phyloP scores from a whole-genome alignment of 2,888 invertebrate species.

The Apotomis turbidana region DNA sequence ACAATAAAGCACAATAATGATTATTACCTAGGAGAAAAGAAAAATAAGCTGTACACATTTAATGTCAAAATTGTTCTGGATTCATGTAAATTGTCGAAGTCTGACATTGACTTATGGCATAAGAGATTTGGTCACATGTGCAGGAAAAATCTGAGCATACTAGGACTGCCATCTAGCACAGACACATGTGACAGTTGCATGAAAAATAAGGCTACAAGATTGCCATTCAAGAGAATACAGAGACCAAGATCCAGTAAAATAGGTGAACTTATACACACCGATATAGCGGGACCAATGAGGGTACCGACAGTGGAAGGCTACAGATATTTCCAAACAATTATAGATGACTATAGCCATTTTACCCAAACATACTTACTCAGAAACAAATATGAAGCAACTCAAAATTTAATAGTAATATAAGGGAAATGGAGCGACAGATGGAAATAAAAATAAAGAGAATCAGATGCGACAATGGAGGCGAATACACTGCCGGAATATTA shows the following conservation, averaged over 20 bases:
- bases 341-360: slow-evolving; percentile 43
- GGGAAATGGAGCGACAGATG: slow-evolving; percentile 38
- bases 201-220: slow-evolving; percentile 24
- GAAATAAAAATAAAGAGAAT: slow-evolving; percentile 1
- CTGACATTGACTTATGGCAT: slow-evolving; percentile 21
- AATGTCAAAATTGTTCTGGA: background rate
- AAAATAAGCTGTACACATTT: background rate
- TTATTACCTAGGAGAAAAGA: background rate
- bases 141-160: slow-evolving; percentile 1
- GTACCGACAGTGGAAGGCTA: slow-evolving; percentile 37
- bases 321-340: slow-evolving; percentile 39
- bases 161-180: slow-evolving; percentile 20
- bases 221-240: background rate
- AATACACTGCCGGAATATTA: background rate
- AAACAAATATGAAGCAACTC: slow-evolving; percentile 43
- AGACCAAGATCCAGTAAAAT: background rate
- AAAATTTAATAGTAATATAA: slow-evolving; percentile 41
- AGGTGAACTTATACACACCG: slow-evolving; percentile 41
- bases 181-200: slow-evolving; percentile 26
- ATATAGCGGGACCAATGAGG: slow-evolving; percentile 37
- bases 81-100: background rate
- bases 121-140: slow-evolving; percentile 23
- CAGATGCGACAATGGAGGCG: background rate
- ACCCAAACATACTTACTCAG: slow-evolving; percentile 36
- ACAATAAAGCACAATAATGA: background rate